Evolutionary conservation across 2,888 invertebrate genomes (phyloP), one percentile per base, ranked within the genome.

Genomic region (Agrotis puta): DNA sequence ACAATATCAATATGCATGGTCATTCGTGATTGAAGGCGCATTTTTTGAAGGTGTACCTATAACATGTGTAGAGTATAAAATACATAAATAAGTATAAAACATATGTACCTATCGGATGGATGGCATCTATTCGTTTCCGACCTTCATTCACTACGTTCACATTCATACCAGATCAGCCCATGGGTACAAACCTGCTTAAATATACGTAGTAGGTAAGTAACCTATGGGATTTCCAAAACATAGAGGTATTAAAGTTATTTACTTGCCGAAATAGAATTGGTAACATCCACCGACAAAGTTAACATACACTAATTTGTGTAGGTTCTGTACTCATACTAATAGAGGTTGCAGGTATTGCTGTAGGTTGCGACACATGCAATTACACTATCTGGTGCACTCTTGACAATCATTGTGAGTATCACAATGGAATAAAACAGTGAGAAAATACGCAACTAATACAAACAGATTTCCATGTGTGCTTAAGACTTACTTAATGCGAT

Each of bases 401-500:
- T 83, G 83, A 76, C 83, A 81, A 71, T 75, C 67, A 70, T 72
- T 81, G 79, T 81, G 48, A 67, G 43, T 70, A 68, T 67, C 54
- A 81, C 81, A 83, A 83, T 83, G 58, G 64, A 74, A 71, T 70
- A 79, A 83, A 83, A 83, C 72, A 74, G 73, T 83, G 81, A 79
- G 83, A 81, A 83, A 81, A 81, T 74, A 43, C 61, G 70, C 69
- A 72, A 80, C 71, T 62, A 68, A 76, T 68, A 27, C 70, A 64
- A 63, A 71, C 48, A 64, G 61, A 71, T 58, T 66, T 70, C 59
- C 70, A 50, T 66, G 64, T 74, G 33, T 72, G 24, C 54, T 64
- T 7, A 58, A 27, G 50, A 48, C 45, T 58, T 20, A 56, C 45
- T 58, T 20, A 56, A 45, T 39, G 64, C n/a, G 39, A 24, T 48